phyloP scores from a whole-genome alignment of 2,113 vertebrate genomes.

The Sus scrofa region DNA sequence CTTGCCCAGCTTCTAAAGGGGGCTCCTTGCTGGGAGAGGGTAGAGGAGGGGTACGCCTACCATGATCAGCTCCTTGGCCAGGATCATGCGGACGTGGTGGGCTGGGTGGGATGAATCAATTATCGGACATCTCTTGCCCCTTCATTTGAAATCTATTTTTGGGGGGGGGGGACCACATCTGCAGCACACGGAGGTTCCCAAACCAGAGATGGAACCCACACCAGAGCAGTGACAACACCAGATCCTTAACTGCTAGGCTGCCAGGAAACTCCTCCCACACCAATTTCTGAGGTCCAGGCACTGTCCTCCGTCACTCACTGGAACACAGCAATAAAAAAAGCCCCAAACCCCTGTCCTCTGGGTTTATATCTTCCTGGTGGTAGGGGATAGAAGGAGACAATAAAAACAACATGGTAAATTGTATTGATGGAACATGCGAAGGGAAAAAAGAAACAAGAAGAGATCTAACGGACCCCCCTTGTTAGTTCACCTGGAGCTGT shows the following conservation, averaged over 20 bases:
- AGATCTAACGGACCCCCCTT: neutral
- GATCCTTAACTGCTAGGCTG: too few species aligned
- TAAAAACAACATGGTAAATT: neutral
- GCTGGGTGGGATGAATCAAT: neutral
- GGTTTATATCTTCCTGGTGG: neutral
- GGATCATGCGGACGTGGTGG: neutral
- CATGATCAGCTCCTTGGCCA: neutral
- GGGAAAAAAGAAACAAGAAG: neutral
- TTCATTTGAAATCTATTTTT: neutral
- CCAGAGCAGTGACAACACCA: too few species aligned
- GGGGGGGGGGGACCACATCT: too few species aligned
- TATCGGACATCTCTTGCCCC: neutral
- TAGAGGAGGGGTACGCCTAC: neutral
- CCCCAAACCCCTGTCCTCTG: neutral
- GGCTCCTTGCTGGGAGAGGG: neutral
- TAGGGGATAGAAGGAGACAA: neutral
- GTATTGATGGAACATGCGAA: neutral
- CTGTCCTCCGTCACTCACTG: neutral
- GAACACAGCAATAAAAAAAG: neutral
- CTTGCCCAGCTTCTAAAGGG: neutral
- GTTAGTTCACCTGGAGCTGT: neutral
- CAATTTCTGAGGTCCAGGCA: neutral
- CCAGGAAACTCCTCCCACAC: neutral
- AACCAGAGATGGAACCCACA: too few species aligned
- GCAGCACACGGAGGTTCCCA: too few species aligned